Evolutionary conservation across 2,888 invertebrate species (phyloP).

Genomic region (Netelia inedita): DNA sequence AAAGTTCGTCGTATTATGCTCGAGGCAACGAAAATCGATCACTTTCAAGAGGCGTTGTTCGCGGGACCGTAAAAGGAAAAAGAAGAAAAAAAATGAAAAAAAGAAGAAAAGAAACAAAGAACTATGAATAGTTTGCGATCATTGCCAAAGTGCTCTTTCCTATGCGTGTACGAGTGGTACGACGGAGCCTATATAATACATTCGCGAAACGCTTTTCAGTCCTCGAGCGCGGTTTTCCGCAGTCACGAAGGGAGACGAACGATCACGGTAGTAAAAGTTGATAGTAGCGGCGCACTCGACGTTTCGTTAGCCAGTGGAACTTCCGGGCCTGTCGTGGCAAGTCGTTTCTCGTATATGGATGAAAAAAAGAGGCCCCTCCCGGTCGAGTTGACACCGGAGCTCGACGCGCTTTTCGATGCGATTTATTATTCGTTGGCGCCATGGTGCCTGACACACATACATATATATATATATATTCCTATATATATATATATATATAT

Average conservation of each 20-base stretch:
- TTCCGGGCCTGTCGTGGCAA: conserved; percentile 55
- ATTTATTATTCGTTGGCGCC: conserved; percentile 52
- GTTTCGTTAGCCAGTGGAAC: conserved; percentile 57
- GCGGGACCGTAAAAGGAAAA: conserved; percentile 25
- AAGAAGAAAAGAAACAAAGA: conserved; percentile 6
- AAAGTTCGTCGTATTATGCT: not conserved
- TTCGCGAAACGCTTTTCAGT: not conserved
- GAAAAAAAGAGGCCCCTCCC: conserved; percentile 24
- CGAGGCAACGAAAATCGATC: conserved; percentile 33
- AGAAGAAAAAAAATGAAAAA: not conserved
- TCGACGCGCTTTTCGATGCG: conserved; percentile 60
- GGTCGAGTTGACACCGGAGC: conserved; percentile 47
- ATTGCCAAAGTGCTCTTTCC: not conserved
- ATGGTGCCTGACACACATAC: conserved; percentile 3
- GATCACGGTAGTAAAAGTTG: conserved; percentile 28
- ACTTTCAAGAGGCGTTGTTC: conserved; percentile 27
- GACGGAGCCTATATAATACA: too few relatives aligned
- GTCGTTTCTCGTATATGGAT: conserved; percentile 15
- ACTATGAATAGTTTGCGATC: conserved; percentile 43
- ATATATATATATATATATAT: not conserved
- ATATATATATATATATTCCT: not conserved
- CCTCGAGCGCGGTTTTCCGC: conserved; percentile 23
- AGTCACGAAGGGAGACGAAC: conserved; percentile 23
- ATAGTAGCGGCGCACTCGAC: conserved; percentile 43
- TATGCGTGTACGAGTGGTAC: too few relatives aligned